phyloP scores from a whole-genome alignment of 2,113 vertebrate species.

The Poeciliopsis prolifica region DNA sequence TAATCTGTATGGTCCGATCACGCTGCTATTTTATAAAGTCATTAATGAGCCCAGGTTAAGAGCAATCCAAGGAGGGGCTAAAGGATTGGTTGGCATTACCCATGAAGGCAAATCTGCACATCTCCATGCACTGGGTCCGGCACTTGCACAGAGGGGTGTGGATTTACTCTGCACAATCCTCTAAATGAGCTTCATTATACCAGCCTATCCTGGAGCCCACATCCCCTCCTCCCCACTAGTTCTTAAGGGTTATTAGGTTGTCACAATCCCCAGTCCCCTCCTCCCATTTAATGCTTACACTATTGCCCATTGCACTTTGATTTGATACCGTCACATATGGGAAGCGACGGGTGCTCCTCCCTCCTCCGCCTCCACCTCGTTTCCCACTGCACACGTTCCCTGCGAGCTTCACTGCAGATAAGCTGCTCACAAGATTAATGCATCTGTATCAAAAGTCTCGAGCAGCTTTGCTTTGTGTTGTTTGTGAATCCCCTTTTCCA shows the following conservation, averaged over 20 bases:
- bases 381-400: constrained; percentile 17
- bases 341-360: constrained; percentile 4
- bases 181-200: constrained; percentile 78
- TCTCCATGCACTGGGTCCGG: constrained; percentile 31
- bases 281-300: constrained; percentile 49
- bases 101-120: constrained; percentile 54
- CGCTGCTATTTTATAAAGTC: constrained; percentile 64
- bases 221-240: constrained; percentile 22
- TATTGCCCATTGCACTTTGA: constrained; percentile 67
- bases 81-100: constrained; percentile 71
- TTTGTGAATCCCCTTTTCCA: constrained; percentile 72
- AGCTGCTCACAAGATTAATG: constrained; percentile 77
- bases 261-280: constrained; percentile 58
- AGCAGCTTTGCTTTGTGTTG: constrained; percentile 69
- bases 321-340: constrained; percentile 57
- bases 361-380: background rate
- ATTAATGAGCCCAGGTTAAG: constrained; percentile 73
- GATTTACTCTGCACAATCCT: constrained; percentile 73
- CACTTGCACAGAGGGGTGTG: constrained; percentile 60
- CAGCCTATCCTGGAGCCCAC: constrained; percentile 47
- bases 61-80: constrained; percentile 57
- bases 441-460: constrained; percentile 77
- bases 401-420: constrained; percentile 70
- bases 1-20: constrained; percentile 73
- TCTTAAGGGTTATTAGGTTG: constrained; percentile 64